Base-by-base conservation (phyloP, 2,113 vertebrate species). In the Psammodynastes pulverulentus region DNA sequence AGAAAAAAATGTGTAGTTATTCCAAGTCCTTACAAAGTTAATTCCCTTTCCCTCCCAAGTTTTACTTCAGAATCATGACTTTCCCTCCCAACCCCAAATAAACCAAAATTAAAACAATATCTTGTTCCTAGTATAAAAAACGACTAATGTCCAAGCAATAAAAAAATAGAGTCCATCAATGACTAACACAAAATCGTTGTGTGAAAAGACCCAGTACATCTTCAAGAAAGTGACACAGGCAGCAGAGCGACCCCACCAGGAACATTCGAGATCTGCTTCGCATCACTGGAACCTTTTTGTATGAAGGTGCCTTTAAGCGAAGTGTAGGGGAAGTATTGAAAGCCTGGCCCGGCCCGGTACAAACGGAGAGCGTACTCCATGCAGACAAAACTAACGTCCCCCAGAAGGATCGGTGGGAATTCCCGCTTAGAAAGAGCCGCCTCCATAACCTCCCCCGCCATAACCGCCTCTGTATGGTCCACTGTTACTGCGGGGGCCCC, bases 141-240 rank as follows among this genome's bases (percentile, higher is more conserved):
- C 98, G 97, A 98, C 97, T 96, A 97, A 97, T 96, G 97, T 98
- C 97, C 98, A 98, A 97, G 98, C 97, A 98, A 98, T 98, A 98
- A 98, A 98, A 98, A 98, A 98, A 98, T 98, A 98, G 97, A 98
- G 97, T 98, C 97, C 98, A 98, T 98, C 97, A 97, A 98, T 97
- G 97, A 98, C 97, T 97, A 97, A 97, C 97, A 98, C 98, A 98
- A 97, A 98, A 98, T 97, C 96, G 96, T 97, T 97, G 98, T 97
- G 97, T 98, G 92, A 97, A 58, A 97, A 96, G 97, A 97, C 97
- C 97, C 94, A 97, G 97, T 98, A 97, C 97, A 96, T 97, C 97
- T 97, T 97, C 97, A 84, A 58, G 94, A 95, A 96, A 96, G 97
- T 93, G 97, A 97, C 97, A 94, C 94, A 95, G 97, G 97, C 97